Conservation (phyloP, 2,113 vertebrate genomes). For the Rhabdomys dilectus region DNA sequence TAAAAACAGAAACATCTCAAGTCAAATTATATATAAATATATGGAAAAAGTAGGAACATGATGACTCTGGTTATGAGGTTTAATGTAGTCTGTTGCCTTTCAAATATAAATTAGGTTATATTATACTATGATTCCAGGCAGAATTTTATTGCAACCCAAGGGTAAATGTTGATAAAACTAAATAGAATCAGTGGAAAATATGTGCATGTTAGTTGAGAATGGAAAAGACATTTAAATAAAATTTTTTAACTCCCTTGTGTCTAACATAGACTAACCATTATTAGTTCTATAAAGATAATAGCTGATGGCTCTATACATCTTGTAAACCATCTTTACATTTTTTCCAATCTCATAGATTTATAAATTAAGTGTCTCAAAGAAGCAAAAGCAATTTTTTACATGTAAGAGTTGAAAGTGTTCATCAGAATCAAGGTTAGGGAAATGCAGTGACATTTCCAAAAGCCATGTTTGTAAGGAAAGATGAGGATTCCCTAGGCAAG, state of each 20-base stretch:
- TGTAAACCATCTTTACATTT: background rate
- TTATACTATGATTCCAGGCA: background rate
- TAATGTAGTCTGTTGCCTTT: background rate
- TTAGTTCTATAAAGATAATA: background rate
- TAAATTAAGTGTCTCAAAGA: background rate
- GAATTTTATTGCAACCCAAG: background rate
- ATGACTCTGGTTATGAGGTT: background rate
- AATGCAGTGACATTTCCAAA: slow-evolving; percentile 35
- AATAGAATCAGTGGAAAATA: background rate
- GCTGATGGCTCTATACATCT: background rate
- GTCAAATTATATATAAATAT: background rate
- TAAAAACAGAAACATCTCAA: background rate
- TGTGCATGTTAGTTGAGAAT: background rate
- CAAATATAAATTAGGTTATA: background rate
- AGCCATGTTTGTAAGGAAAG: slow-evolving; percentile 40
- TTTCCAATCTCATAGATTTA: background rate
- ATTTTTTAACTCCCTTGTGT: background rate
- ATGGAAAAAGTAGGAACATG: background rate
- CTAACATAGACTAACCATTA: background rate
- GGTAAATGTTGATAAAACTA: background rate
- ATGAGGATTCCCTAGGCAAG: slow-evolving; percentile 2
- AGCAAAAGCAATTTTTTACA: slow-evolving; percentile 24
- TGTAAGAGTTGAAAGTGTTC: background rate
- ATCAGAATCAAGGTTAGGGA: background rate
- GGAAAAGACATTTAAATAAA: background rate